Evolutionary conservation across 2,113 vertebrate species (phyloP), one percentile per base, ranked within the genome.

Genomic region (Platycercus adscitus): DNA sequence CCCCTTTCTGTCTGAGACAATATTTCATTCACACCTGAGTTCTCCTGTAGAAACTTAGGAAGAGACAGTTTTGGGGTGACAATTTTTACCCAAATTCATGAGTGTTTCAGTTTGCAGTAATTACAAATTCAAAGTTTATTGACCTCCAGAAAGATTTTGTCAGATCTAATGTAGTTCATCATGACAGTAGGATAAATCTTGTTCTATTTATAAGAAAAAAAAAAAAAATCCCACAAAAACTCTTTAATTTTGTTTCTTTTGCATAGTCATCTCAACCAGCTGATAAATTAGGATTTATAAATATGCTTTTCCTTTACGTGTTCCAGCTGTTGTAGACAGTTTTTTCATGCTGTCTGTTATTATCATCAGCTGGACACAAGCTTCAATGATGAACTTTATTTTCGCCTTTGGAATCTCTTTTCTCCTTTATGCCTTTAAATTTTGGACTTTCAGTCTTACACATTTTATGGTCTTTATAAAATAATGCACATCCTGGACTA

Each of bases 141-240:
- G 19, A 23, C 4, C 28, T 81, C 33, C n/a, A 75, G 61, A 89
- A 76, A 65, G 35, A 55, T 60, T 65, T 31, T 86, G 60, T 37
- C 24, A 84, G 69, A 44, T 50, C 23, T 78, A 23, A 58, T 50
- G 26, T 71, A 68, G 25, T 60, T 81, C 24, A 33, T 41, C 16
- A 13, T 28, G 46, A 63, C 13, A 50, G 17, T 21, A 58, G 17
- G 26, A 23, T 84, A 68, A 77, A 72, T 49, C 79, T 69, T 49
- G 7, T 12, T 76, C 66, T 39, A 11, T 60, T 55, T 82, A 23
- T 21, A 63, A 77, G 31, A 64, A 83, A 87, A 44, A 50, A 12
- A 29, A 19, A 1, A 86, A 58, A 0, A 5, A 8, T 61, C 70
- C 39, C 39, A 39, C 39, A 39, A 39, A 9, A 44, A 19, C 1